Conservation (phyloP, 2,797 vertebrate species). For the Xenentodon cancila region DNA sequence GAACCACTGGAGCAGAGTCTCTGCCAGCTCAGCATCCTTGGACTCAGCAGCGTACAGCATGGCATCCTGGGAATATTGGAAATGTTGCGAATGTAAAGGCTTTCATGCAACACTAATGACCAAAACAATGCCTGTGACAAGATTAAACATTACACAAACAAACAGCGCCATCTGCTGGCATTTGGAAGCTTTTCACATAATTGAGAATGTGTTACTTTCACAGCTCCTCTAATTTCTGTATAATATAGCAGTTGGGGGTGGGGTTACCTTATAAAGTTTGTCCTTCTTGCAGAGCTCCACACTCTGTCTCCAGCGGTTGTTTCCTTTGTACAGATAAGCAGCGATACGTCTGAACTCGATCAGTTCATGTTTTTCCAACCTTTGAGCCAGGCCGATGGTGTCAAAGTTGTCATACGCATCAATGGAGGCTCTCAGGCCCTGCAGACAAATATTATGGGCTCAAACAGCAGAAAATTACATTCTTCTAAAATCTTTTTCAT, state of each 20-base stretch:
- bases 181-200: not conserved
- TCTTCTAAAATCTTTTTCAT: no score
- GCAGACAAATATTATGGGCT: slow-evolving; percentile 6
- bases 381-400: slow-evolving; percentile 89
- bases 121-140: not conserved
- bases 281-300: slow-evolving; percentile 95
- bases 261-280: slow-evolving; percentile 86
- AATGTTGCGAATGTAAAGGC: not conserved
- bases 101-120: not conserved
- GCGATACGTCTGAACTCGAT: slow-evolving; percentile 93
- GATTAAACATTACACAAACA: not conserved
- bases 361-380: slow-evolving; percentile 90
- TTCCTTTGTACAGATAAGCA: slow-evolving; percentile 91
- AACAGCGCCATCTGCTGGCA: slow-evolving; percentile 43
- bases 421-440: slow-evolving; percentile 92
- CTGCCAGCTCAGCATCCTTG: slow-evolving; percentile 86
- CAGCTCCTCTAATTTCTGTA: no score
- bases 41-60: slow-evolving; percentile 93
- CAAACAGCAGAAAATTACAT: no score
- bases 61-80: slow-evolving; percentile 82
- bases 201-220: no score
- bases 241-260: not conserved
- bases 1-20: slow-evolving; percentile 92
- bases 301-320: slow-evolving; percentile 93
- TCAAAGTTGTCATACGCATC: slow-evolving; percentile 94